Evolutionary conservation across 2,888 invertebrate genomes (phyloP), one percentile per base, ranked within the genome.

Genomic region (Drosophila anceps): DNA sequence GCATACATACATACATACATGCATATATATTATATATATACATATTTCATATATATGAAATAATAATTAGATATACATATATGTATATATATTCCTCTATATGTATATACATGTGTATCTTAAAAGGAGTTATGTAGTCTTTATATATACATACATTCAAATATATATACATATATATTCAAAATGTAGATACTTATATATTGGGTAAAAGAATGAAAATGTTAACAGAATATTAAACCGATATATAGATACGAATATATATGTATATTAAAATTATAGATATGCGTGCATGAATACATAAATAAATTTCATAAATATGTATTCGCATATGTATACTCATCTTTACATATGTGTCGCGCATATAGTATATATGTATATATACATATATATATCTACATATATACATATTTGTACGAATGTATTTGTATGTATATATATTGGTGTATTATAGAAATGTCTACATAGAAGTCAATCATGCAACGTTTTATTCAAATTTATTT

Each of bases 401-500:
- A 57, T 64, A 69, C 59, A 54, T 53, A 65, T 65, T 13, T 57
- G 44, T 33, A 33, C 43, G 31, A 8, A 12, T 31, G 48, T 29
- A 6, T 29, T 12, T 29, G 29, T 48, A 51, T 48, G 48, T 29
- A 50, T 53, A 33, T 27, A 33, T 44, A 55, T 57, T 27, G 20
- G 48, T 50, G 37, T 53, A 35, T 64, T 53, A 53, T 59, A 46
- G 39, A 44, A 39, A 44, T 66, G 51, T 44, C 51, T 66, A 37
- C 65, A 57, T 57, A 24, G 57, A 69, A 73, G 73, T 80, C 75
- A 73, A 78, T 78, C 68, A 67, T 50, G 64, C 58, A 76, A 76
- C 50, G 35, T 59, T 69, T 76, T 59, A 78, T 65, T 76, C 61
- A 76, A 64, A 67, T 72, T 76, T 64, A 62, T 69, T 76, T 73